These are phyloP conservation scores for Thecocarcelia acutangulata DNA, from an alignment of 2,888 invertebrate genomes.

Conservation along the genomic window DNA sequence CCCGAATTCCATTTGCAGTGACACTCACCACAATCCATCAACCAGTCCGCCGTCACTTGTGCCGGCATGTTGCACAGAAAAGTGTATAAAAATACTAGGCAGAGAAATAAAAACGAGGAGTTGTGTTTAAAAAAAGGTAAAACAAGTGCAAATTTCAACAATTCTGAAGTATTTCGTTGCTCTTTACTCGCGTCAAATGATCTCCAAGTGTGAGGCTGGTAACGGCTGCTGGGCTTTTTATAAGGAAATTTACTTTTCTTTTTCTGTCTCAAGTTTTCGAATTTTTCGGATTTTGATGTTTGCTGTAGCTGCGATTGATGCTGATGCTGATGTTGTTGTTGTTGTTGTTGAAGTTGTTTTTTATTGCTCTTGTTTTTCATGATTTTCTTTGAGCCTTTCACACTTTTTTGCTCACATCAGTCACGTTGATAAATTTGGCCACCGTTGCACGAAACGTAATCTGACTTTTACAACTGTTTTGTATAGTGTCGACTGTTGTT, in stretches of 20 bases:
- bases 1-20: constrained; percentile 93
- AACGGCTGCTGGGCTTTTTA: constrained; percentile 25
- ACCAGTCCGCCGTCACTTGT: constrained; percentile 76
- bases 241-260: constrained; percentile 23
- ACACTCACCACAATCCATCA: constrained; percentile 83
- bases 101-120: constrained; percentile 36
- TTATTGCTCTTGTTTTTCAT: constrained; percentile 65
- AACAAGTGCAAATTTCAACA: constrained; percentile 17
- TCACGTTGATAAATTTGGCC: constrained; percentile 60
- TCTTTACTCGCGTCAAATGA: constrained; percentile 20
- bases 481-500: constrained; percentile 23
- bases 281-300: constrained; percentile 16
- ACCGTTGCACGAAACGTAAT: constrained; percentile 47
- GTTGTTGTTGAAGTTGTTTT: constrained; percentile 54
- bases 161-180: background rate
- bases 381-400: constrained; percentile 58
- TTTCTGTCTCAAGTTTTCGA: constrained; percentile 13
- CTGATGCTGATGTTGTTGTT: constrained; percentile 40
- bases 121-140: constrained; percentile 46
- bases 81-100: constrained; percentile 64
- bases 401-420: constrained; percentile 62
- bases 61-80: constrained; percentile 70
- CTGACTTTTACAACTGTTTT: constrained; percentile 18
- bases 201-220: constrained; percentile 16
- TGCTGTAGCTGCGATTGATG: constrained; percentile 37